These are phyloP conservation scores for Takifugu ocellatus DNA, from an alignment of 2,797 vertebrate genomes.

Conservation along the genomic window DNA sequence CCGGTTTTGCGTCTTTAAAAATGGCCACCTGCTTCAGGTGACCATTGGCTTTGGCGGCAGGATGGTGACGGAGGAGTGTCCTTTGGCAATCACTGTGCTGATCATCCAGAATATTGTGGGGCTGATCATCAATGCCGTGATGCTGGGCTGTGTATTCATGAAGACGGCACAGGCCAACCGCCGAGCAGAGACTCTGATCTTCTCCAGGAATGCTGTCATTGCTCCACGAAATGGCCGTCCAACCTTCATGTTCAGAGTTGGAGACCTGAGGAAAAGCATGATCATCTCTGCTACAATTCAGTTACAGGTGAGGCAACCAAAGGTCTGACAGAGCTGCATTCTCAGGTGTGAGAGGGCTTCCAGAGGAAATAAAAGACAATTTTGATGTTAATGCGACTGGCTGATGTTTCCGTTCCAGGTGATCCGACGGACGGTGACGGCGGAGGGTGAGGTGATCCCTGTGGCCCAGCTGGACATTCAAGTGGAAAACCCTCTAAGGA, in stretches of 20 bases:
- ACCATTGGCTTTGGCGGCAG: conserved; percentile 96
- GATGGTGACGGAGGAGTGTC: conserved; percentile 98
- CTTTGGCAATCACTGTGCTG: conserved; percentile 87
- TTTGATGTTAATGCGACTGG: not conserved
- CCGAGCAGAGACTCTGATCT: conserved; percentile 93
- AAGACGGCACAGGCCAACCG: conserved; percentile 96
- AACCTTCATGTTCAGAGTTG: conserved; percentile 94
- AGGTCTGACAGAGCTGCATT: no score
- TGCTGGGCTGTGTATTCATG: conserved; percentile 99
- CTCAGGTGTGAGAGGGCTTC: no score
- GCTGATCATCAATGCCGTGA: conserved; percentile 94
- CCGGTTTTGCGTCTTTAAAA: not conserved
- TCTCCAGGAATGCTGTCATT: conserved; percentile 92
- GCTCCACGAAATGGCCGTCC: conserved; percentile 86
- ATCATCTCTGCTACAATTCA: conserved; percentile 94
- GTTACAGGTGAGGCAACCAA: conserved; percentile 79
- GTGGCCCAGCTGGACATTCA: conserved; percentile 95
- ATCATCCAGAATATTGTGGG: conserved; percentile 97
- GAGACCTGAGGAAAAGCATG: conserved; percentile 97
- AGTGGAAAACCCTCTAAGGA: conserved; percentile 93
- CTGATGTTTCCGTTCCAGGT: conserved; percentile 70
- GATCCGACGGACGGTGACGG: conserved; percentile 85
- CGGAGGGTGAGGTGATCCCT: conserved; percentile 93
- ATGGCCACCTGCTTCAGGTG: conserved; percentile 66
- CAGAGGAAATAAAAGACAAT: no score